phyloP scores from a whole-genome alignment of 2,113 vertebrate genomes.

The Anguilla japonica region DNA sequence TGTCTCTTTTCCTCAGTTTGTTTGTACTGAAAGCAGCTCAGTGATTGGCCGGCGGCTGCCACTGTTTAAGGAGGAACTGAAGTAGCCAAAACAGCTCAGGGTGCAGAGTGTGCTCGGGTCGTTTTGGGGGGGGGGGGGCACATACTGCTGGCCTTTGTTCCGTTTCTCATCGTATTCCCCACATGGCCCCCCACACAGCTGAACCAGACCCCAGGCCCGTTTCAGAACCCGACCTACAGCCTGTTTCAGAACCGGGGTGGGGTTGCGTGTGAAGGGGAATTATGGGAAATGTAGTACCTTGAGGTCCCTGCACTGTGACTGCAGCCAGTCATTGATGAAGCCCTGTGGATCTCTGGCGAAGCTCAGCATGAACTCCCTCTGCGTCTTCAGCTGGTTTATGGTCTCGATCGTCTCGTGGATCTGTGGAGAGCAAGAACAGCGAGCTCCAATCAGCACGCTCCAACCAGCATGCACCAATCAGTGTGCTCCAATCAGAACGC shows the following conservation, averaged over 20 bases:
- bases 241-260: neutral
- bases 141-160: neutral
- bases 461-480: neutral
- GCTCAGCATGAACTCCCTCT: slow-evolving; percentile 98
- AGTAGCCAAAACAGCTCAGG: neutral
- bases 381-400: slow-evolving; percentile 99
- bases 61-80: neutral
- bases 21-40: neutral
- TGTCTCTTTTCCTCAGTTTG: no score
- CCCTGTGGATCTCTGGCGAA: slow-evolving; percentile 98
- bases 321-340: slow-evolving; percentile 99
- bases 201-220: neutral
- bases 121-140: no score
- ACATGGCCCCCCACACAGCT: neutral
- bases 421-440: slow-evolving; percentile 55
- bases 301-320: slow-evolving; percentile 97
- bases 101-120: no score
- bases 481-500: no score
- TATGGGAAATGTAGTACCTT: slow-evolving; percentile 74
- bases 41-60: neutral
- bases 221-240: neutral
- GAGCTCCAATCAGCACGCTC: neutral
- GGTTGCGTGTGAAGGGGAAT: neutral
- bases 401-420: slow-evolving; percentile 99
- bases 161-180: neutral